Evolutionary conservation across 1,140 invertebrate species (phyloP), one percentile per base, ranked within the genome.

Genomic region (Sinella curviseta): DNA sequence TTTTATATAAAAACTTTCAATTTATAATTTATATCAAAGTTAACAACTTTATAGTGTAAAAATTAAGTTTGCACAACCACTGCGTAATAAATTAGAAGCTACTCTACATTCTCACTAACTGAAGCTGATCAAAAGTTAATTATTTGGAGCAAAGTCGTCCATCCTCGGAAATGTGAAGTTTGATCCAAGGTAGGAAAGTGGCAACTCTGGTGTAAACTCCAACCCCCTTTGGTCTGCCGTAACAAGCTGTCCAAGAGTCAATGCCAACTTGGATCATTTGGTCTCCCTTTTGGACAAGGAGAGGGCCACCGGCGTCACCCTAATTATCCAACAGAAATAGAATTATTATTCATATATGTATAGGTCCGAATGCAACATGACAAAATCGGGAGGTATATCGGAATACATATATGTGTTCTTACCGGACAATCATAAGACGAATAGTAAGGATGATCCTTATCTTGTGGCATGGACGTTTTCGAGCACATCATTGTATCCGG

Each of bases 221-320:
- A 39, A 80, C 34, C 2, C 81, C 81, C 34, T 77, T 80, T 0
- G 81, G 81, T 70, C 75, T 67, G 28, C 79, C 78, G 36, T 80
- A 82, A 57, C 81, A 82, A 26, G 81, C 81, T 14, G 78, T 82
- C 81, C 81, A 82, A 0, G 81, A 80, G 54, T 82, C 81, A 67
- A 82, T 77, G 1, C 78, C 81, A 2, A 31, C 60, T 65, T 80
- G 81, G 4, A 82, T 48, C 57, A 78, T 82, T 36, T 78, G 33
- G n/a, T 77, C 54, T 26, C 76, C 79, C 14, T 54, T 30, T n/a
- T 57, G 67, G 3, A 67, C 60, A 4, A 82, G 0, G 3, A 82
- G 39, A 24, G 77, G 55, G 24, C 79, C 75, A 34, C 81, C 81
- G 0, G 81, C 79, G 28, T 82, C 81, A 12, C 81, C 81, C 80